Conservation (phyloP, 2,797 vertebrate genomes). For the Spondyliosoma cantharus region DNA sequence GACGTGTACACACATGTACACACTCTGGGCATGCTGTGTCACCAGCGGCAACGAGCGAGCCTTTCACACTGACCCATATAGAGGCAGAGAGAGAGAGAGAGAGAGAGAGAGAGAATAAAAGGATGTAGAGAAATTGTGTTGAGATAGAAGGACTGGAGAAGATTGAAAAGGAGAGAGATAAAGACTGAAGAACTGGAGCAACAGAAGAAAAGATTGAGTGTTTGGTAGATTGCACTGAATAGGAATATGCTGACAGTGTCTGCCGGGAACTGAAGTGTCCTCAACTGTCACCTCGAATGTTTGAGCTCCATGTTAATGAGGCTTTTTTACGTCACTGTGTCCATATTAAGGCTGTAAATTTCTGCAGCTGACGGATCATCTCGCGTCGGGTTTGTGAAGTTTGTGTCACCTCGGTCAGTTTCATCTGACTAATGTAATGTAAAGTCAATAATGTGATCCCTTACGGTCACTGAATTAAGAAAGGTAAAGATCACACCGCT, state of each 20-base stretch:
- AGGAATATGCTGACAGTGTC: background rate
- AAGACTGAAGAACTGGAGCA: conserved; percentile 42
- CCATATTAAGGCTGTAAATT: background rate
- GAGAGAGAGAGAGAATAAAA: conserved; percentile 14
- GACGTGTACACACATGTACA: conserved; percentile 10
- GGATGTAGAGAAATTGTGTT: conserved; percentile 35
- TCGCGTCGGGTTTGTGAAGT: background rate
- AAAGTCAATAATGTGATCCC: background rate
- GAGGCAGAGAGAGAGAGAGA: conserved; percentile 5
- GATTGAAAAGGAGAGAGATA: conserved; percentile 38
- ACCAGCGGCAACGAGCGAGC: conserved; percentile 59
- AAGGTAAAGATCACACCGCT: background rate
- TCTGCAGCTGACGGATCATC: background rate
- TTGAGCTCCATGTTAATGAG: conserved; percentile 1
- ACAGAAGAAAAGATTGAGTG: background rate
- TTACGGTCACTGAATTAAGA: background rate
- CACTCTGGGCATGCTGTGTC: conserved; percentile 58
- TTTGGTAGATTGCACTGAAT: conserved; percentile 1
- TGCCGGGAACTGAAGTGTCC: conserved; percentile 16
- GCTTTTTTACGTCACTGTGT: conserved; percentile 1
- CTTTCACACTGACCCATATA: conserved; percentile 74
- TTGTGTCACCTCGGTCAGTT: background rate
- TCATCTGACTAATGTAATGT: background rate
- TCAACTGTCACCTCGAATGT: conserved; percentile 27
- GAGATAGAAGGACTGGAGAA: conserved; percentile 20